Percentiles rank a stretch among this genome's conserved stretches.
phyloP scores from a whole-genome alignment of 2,797 vertebrate species.

The Channallabes apus region DNA sequence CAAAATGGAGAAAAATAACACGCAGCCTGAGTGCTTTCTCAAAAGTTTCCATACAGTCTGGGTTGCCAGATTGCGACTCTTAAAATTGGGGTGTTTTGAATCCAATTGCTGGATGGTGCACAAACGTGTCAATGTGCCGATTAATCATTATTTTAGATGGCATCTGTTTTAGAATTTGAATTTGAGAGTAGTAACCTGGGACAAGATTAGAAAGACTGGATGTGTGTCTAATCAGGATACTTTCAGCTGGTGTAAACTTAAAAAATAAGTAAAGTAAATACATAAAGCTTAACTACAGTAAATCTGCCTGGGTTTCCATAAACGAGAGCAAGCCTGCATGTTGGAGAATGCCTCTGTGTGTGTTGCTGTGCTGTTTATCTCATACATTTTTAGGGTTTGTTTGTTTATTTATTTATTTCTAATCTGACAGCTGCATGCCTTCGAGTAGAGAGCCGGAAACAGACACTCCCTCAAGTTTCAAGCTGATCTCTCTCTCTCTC shows the following conservation, averaged over 20 bases:
- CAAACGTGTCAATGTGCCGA: background rate
- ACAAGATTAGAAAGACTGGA: background rate
- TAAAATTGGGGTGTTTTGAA: background rate
- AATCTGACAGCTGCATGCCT: constrained; percentile 33
- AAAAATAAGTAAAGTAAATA: background rate
- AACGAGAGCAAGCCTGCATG: background rate
- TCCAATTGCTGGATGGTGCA: background rate
- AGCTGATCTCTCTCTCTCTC: background rate
- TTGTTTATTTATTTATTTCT: background rate
- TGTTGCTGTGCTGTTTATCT: background rate
- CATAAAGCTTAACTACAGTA: background rate
- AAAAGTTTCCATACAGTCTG: constrained; percentile 22
- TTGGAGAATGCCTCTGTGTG: background rate
- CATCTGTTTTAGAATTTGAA: background rate
- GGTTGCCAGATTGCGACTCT: constrained; percentile 22
- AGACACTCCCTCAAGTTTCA: constrained; percentile 32
- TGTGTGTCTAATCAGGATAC: background rate
- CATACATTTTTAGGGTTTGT: background rate
- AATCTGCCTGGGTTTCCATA: background rate
- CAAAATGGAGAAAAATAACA: constrained; percentile 8
- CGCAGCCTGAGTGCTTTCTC: background rate
- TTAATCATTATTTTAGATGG: background rate
- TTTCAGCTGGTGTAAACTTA: background rate
- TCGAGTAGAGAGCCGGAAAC: constrained; percentile 17
- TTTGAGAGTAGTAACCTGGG: background rate